A percentile compares a stretch with the other conserved stretches of the same genome.
phyloP scores from a whole-genome alignment of 1,140 invertebrate genomes.

The Procambarus virginalis region DNA sequence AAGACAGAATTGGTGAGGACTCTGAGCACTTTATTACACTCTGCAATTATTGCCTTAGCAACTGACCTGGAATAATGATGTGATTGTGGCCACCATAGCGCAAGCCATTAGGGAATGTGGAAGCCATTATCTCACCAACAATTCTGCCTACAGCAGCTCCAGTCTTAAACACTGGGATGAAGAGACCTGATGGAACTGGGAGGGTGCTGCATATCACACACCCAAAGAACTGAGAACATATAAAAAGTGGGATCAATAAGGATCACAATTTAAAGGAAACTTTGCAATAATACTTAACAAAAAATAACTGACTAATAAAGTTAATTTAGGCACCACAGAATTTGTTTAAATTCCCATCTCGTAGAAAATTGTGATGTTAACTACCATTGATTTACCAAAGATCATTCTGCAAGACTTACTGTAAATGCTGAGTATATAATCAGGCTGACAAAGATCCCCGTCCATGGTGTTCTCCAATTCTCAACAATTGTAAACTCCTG shows the following conservation, averaged over 20 bases:
- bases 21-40: no score
- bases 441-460: conserved; percentile 90
- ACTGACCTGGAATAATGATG: conserved; percentile 90
- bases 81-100: conserved; percentile 87
- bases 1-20: no score
- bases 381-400: no score
- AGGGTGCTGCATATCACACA: conserved; percentile 96
- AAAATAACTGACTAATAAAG: neutral
- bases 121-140: conserved; percentile 93
- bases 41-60: neutral
- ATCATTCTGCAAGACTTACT: conserved; percentile 78
- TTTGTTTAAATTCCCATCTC: no score
- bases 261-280: no score
- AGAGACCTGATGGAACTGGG: conserved; percentile 91
- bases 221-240: conserved; percentile 85
- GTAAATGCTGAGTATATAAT: conserved; percentile 89
- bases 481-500: conserved; percentile 88
- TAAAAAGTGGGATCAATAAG: conserved; percentile 2
- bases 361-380: no score
- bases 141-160: conserved; percentile 94
- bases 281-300: no score
- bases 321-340: no score
- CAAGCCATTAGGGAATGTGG: conserved; percentile 93
- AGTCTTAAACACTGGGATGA: conserved; percentile 83
- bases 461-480: conserved; percentile 90